Evolutionary conservation across 1,140 invertebrate species (phyloP), one percentile per base, ranked within the genome.

Genomic region (Pseudachorutes palmiensis): DNA sequence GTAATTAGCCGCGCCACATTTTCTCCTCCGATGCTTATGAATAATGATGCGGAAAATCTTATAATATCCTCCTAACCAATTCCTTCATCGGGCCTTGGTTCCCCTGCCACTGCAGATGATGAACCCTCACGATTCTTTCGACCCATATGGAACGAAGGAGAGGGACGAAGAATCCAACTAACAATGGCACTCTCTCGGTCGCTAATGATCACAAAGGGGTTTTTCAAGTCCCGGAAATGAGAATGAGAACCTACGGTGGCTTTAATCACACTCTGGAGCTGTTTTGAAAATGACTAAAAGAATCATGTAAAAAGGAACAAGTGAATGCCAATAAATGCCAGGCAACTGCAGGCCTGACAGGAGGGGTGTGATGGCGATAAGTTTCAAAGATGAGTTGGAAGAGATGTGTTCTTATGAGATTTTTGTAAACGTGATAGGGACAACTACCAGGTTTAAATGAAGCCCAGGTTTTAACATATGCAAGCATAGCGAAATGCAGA

Each of bases 131-230:
- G 67, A 69, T 70, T 71, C 70, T 74, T 74, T 29, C 70, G 67
- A 70, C 72, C 72, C 72, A 74, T 74, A 74, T 74, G 72, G 72
- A 71, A 57, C 51, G 24, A 16, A 12, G 51, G 51, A 24, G 9
- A 14, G 51, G 51, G 51, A 24, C 51, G 51, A 55, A 55, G 51
- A 55, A 55, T 55, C 51, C 51, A 55, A 26, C 51, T 55, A 55
- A 55, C 51, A 55, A 55, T 55, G 14, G 51, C 51, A 55, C 51
- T 55, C 51, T 55, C 51, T 14, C 51, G 51, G 5, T 55, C 51
- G 24, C 12, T 24, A 55, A 55, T 55, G 51, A 55, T 55, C 12
- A 55, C 51, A 16, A 55, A 14, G 51, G 5, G 36, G 5, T 41
- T 5, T 41, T 41, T 19, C 36, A 19, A 5, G 5, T 41, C 19